Percentiles rank a stretch among this genome's conserved stretches.
These are phyloP conservation scores for Cryptomyrus ogoouensis DNA, from an alignment of 2,113 vertebrate species.

Conservation along the genomic window DNA sequence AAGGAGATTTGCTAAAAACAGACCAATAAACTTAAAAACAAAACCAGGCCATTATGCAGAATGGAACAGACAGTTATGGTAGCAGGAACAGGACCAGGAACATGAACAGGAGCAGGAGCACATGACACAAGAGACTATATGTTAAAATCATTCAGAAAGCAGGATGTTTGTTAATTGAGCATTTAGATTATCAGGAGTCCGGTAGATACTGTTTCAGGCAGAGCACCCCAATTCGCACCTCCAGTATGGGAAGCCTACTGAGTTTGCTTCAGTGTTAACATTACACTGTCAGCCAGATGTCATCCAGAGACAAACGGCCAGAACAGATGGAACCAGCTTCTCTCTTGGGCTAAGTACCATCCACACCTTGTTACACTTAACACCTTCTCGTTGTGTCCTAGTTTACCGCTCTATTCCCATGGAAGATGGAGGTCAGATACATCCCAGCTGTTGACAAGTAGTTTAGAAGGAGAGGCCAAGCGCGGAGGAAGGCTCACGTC, in stretches of 20 bases:
- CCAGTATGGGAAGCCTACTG: not conserved
- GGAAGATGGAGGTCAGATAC: not conserved
- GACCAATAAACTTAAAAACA: not conserved
- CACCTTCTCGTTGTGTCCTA: not conserved
- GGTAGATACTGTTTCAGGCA: not conserved
- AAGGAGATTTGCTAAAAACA: not conserved
- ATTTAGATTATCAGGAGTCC: not conserved
- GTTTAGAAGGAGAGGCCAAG: not conserved
- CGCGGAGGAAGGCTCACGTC: not conserved
- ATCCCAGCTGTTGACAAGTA: not conserved
- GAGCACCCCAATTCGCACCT: not conserved
- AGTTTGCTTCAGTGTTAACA: not conserved
- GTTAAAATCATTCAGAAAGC: not conserved
- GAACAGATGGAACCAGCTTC: not conserved
- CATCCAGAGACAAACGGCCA: not conserved
- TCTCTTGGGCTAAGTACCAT: not conserved
- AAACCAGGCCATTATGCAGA: not conserved
- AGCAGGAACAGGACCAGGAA: not conserved
- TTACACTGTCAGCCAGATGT: not conserved
- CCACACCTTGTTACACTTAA: not conserved
- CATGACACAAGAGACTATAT: not conserved
- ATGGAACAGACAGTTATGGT: not conserved
- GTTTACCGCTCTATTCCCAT: not conserved
- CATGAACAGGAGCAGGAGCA: not conserved
- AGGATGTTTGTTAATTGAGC: not conserved